These are phyloP conservation scores for Macaria liturata DNA, from an alignment of 2,888 invertebrate genomes.

Conservation along the genomic window DNA sequence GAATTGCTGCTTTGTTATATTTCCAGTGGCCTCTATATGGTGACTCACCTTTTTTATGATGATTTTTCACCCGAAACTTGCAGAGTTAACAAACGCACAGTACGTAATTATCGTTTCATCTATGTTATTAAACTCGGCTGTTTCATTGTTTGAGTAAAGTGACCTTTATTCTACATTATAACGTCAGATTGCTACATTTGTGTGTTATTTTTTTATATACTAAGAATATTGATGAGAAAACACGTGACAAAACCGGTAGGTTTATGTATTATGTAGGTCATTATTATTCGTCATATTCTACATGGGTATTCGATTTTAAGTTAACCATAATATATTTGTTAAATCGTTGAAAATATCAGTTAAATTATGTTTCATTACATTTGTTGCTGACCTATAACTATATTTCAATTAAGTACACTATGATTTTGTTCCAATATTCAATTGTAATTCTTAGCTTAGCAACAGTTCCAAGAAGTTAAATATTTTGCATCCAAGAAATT, in stretches of 20 bases:
- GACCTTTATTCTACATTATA: slow-evolving; percentile 1
- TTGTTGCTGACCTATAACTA: too few relatives aligned
- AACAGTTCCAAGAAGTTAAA: too few relatives aligned
- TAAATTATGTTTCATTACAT: too few relatives aligned
- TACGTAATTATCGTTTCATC: not conserved
- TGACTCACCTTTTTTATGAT: slow-evolving; percentile 23
- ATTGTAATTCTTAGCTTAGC: too few relatives aligned
- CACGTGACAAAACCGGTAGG: not conserved
- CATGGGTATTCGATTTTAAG: too few relatives aligned
- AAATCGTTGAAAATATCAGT: too few relatives aligned
- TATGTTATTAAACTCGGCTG: not conserved
- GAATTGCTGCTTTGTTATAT: slow-evolving; percentile 7
- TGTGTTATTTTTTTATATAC: not conserved
- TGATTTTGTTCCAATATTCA: too few relatives aligned
- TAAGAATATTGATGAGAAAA: not conserved
- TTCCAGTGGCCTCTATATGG: slow-evolving; percentile 17
- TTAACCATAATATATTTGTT: too few relatives aligned
- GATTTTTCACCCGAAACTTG: slow-evolving; percentile 10
- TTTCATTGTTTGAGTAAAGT: slow-evolving; percentile 6
- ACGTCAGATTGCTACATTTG: not conserved
- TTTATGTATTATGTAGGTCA: too few relatives aligned
- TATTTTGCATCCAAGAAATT: too few relatives aligned
- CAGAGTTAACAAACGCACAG: not conserved
- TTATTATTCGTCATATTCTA: too few relatives aligned
- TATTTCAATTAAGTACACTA: too few relatives aligned